Conservation (phyloP, 35 echinoderm and acorn worm genomes). For the Heliocidaris erythrogramma region DNA sequence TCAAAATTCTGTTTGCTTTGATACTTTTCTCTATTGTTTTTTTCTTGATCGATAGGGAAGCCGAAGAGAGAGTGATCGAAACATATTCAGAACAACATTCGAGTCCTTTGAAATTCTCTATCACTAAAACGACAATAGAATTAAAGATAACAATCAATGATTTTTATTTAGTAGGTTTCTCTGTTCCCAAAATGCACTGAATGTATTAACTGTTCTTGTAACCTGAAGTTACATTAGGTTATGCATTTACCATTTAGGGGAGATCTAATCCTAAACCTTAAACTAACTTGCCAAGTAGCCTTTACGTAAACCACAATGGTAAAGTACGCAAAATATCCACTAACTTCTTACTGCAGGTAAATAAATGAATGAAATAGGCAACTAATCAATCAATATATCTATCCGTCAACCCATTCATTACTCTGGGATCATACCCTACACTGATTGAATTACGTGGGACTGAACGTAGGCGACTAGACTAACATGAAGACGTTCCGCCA, state of each 20-base stretch:
- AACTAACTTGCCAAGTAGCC: not conserved
- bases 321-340: not conserved
- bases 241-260: not conserved
- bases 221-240: not conserved
- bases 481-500: conserved; percentile 5
- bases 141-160: too few relatives aligned
- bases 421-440: not conserved
- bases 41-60: not conserved
- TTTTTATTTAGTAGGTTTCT: not conserved
- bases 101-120: too few relatives aligned
- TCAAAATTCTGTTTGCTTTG: not conserved
- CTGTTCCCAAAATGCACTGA: not conserved
- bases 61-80: not conserved
- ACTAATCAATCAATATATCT: not conserved
- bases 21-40: not conserved
- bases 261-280: not conserved
- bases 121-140: too few relatives aligned
- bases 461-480: not conserved
- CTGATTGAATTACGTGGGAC: conserved; percentile 10
- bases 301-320: not conserved
- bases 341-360: not conserved
- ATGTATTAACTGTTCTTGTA: not conserved
- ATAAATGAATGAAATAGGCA: not conserved
- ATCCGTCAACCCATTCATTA: not conserved
- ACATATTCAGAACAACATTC: too few relatives aligned